Conservation (phyloP, 2,797 vertebrate species). For the Tolypeutes matacus region DNA sequence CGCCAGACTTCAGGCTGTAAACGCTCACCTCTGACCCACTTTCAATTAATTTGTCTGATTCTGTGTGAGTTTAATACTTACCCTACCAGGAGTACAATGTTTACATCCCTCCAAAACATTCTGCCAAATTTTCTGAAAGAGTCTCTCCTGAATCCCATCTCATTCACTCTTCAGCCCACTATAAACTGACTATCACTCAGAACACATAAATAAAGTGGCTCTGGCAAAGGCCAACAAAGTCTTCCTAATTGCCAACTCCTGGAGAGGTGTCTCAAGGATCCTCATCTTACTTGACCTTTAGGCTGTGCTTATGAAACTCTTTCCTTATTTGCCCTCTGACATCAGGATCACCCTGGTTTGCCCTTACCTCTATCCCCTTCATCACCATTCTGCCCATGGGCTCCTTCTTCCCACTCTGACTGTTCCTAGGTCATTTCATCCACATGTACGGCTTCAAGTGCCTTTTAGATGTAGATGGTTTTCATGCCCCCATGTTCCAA, state of each 20-base stretch:
- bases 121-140: background rate
- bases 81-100: background rate
- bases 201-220: background rate
- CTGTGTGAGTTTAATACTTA: background rate
- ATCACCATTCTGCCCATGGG: background rate
- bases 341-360: background rate
- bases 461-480: background rate
- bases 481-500: background rate
- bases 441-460: background rate
- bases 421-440: background rate
- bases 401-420: background rate
- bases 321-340: conserved; percentile 52
- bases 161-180: background rate
- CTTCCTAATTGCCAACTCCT: background rate
- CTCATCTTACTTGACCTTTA: conserved; percentile 70
- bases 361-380: background rate
- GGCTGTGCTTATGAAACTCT: conserved; percentile 19
- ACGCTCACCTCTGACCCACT: background rate
- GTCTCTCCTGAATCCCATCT: background rate
- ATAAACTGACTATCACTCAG: background rate
- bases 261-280: background rate
- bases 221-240: background rate
- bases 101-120: background rate
- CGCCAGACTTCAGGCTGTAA: background rate
- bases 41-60: background rate